Conservation (phyloP, 2,113 vertebrate genomes). For the Sisor rabdophorus region DNA sequence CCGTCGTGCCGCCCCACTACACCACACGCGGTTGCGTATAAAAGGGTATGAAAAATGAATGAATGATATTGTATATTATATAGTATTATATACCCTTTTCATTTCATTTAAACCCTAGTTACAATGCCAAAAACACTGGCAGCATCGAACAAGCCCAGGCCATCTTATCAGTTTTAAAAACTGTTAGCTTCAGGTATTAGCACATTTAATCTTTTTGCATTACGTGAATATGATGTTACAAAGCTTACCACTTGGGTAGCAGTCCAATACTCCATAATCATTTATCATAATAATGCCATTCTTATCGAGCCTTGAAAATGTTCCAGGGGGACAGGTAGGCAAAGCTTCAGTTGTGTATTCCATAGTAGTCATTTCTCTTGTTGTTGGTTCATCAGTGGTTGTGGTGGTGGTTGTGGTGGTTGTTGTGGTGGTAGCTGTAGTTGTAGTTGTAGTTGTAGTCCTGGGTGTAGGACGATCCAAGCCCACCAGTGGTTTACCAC, state of each 20-base stretch:
- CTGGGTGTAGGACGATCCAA: slow-evolving; percentile 78
- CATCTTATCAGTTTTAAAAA: background rate
- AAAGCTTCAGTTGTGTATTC: slow-evolving; percentile 62
- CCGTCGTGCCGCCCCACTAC: too few species aligned
- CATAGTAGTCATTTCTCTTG: slow-evolving; percentile 68
- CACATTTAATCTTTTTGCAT: background rate
- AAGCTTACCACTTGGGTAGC: slow-evolving; percentile 83
- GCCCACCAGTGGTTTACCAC: slow-evolving; percentile 88
- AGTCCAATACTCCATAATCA: slow-evolving; percentile 75
- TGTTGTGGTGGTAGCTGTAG: slow-evolving; percentile 62
- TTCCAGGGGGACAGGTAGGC: slow-evolving; percentile 87
- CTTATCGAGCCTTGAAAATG: slow-evolving; percentile 74
- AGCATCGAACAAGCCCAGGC: too few species aligned
- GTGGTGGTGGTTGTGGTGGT: slow-evolving; percentile 62
- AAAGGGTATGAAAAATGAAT: too few species aligned
- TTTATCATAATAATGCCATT: slow-evolving; percentile 76
- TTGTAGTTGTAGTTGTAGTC: slow-evolving; percentile 60
- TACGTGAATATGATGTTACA: background rate
- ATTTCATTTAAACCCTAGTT: too few species aligned
- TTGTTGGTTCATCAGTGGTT: slow-evolving; percentile 61
- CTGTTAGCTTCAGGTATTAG: background rate
- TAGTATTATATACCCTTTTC: too few species aligned
- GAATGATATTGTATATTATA: too few species aligned
- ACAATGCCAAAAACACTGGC: too few species aligned
- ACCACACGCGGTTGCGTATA: too few species aligned